These are phyloP conservation scores for Rhinatrema bivittatum DNA, from an alignment of 2,797 vertebrate genomes.

Conservation along the genomic window DNA sequence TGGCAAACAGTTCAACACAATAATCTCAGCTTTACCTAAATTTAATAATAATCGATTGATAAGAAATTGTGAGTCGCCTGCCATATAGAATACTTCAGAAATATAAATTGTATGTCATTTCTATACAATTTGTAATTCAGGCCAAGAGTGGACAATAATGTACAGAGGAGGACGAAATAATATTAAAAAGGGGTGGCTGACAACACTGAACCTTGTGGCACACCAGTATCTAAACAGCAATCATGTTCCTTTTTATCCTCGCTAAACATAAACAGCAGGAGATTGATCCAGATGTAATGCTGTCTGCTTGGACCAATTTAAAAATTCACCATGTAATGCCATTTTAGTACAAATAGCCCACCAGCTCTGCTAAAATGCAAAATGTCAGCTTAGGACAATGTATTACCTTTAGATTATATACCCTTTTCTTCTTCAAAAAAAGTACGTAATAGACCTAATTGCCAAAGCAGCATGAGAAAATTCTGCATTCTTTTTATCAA, in stretches of 20 bases:
- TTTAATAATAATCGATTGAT: too few species aligned
- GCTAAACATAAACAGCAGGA: constrained; percentile 23
- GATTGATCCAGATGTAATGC: constrained; percentile 14
- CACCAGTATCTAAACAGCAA: constrained; percentile 12
- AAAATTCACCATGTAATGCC: constrained; percentile 8
- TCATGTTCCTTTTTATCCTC: constrained; percentile 17
- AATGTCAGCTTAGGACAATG: constrained; percentile 15
- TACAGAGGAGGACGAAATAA: too few species aligned
- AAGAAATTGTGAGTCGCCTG: too few species aligned
- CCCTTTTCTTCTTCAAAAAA: constrained; percentile 28
- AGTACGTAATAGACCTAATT: constrained; percentile 40
- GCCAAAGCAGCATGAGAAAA: constrained; percentile 25
- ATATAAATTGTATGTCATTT: too few species aligned
- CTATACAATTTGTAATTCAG: too few species aligned
- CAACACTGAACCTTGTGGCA: too few species aligned
- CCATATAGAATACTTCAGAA: too few species aligned
- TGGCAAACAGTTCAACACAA: too few species aligned
- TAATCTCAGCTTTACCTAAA: too few species aligned
- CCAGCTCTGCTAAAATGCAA: constrained; percentile 22
- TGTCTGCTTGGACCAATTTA: constrained; percentile 7
- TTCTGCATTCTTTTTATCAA: constrained; percentile 5
- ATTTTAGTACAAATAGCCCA: constrained; percentile 31
- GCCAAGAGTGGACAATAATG: too few species aligned
- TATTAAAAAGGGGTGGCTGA: too few species aligned
- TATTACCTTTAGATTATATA: constrained; percentile 27